These are phyloP conservation scores for Megalurothrips usitatus DNA, from an alignment of 2,888 invertebrate genomes.

Conservation along the genomic window DNA sequence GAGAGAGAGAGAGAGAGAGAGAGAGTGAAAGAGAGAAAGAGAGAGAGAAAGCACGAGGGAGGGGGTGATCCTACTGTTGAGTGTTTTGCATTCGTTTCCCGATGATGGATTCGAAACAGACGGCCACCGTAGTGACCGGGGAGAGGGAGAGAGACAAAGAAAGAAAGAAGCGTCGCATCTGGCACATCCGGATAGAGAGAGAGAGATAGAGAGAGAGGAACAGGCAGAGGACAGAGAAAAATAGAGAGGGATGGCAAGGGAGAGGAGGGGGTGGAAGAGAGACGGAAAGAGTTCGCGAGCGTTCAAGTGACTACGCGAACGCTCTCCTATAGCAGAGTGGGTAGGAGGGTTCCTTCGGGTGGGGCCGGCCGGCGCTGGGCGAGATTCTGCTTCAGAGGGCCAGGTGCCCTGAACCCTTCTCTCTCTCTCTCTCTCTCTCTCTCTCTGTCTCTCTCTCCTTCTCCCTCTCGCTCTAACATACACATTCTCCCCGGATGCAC, in stretches of 20 bases:
- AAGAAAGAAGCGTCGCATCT: too few species aligned
- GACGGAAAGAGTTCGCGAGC: background rate
- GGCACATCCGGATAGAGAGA: background rate
- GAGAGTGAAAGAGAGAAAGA: too few species aligned
- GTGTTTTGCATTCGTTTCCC: background rate
- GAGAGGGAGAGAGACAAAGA: background rate
- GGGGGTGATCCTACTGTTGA: too few species aligned
- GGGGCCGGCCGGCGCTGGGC: background rate
- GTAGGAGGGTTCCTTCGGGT: background rate
- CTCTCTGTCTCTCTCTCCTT: background rate
- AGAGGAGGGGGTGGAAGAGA: background rate
- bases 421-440: background rate
- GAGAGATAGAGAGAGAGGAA: background rate
- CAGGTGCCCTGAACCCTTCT: background rate
- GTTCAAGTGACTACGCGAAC: background rate
- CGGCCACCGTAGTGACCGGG: background rate
- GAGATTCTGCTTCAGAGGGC: background rate
- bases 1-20: too few species aligned
- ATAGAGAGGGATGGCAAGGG: background rate
- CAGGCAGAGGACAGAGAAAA: background rate
- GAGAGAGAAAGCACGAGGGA: too few species aligned
- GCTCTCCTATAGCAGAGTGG: background rate
- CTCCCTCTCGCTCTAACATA: background rate
- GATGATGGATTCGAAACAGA: background rate
- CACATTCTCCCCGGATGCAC: background rate